Evolutionary conservation across 2,797 vertebrate species (phyloP).

Genomic region (Sebastes oblongus): DNA sequence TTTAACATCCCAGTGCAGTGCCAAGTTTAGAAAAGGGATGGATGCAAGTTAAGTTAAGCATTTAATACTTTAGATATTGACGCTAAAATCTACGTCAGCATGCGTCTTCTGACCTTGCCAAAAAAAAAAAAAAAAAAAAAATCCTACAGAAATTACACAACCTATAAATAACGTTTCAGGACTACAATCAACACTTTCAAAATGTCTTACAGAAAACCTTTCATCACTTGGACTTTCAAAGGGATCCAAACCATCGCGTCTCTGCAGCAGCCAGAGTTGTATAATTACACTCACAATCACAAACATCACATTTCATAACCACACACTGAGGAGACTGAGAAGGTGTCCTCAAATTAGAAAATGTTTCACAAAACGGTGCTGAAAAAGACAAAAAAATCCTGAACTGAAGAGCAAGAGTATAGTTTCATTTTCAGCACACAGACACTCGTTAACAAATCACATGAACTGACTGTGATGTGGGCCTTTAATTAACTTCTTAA

Average conservation of each 20-base stretch:
- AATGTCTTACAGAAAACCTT: not conserved
- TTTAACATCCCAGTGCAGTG: not conserved
- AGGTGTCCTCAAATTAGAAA: slow-evolving; percentile 11
- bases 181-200: not conserved
- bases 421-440: not conserved
- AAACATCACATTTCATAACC: not conserved
- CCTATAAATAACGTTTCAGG: not conserved
- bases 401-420: not conserved
- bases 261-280: not conserved
- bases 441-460: slow-evolving; percentile 40
- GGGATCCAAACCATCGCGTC: slow-evolving; percentile 1
- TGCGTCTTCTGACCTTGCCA: not conserved
- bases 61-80: not conserved
- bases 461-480: slow-evolving; percentile 21
- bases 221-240: not conserved
- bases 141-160: not conserved
- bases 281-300: not conserved
- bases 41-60: not conserved
- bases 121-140: not conserved
- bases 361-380: not conserved
- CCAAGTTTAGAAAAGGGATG: not conserved
- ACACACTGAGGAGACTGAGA: not conserved
- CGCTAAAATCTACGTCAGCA: not conserved
- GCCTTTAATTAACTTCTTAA: slow-evolving; percentile 47
- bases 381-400: not conserved